Evolutionary conservation across 2,888 invertebrate species (phyloP).

Genomic region (Laspeyria flexula): DNA sequence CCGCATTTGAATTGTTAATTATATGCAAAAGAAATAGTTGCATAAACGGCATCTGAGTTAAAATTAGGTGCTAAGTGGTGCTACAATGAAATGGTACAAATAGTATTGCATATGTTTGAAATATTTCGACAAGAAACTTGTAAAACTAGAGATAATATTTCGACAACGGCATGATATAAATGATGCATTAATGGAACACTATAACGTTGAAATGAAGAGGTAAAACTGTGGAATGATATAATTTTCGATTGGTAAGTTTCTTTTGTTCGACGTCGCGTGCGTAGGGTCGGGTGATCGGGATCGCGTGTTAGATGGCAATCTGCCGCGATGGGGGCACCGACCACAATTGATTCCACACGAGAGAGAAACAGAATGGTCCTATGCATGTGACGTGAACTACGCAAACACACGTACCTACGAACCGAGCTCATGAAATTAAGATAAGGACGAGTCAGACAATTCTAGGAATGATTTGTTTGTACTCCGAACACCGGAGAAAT

Average conservation of each 20-base stretch:
- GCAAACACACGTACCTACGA: slow-evolving; percentile 25
- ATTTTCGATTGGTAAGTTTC: slow-evolving; percentile 70
- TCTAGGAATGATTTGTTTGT: slow-evolving; percentile 45
- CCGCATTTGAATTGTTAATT: slow-evolving; percentile 83
- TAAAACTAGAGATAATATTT: slow-evolving; percentile 14
- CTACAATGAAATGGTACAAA: slow-evolving; percentile 64
- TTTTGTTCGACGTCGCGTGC: slow-evolving; percentile 77
- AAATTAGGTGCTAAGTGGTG: slow-evolving; percentile 75
- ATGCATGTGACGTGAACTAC: slow-evolving; percentile 42
- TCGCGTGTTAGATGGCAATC: slow-evolving; percentile 82
- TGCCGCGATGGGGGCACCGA: slow-evolving; percentile 69
- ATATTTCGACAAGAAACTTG: slow-evolving; percentile 13
- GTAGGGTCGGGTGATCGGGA: slow-evolving; percentile 75
- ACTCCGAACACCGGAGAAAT: slow-evolving; percentile 29
- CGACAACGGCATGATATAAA: slow-evolving; percentile 28
- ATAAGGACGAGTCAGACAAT: slow-evolving; percentile 39
- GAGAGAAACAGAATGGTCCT: slow-evolving; percentile 51
- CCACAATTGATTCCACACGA: slow-evolving; percentile 77
- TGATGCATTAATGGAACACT: slow-evolving; percentile 26
- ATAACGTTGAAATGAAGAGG: slow-evolving; percentile 51
- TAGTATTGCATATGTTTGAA: slow-evolving; percentile 21
- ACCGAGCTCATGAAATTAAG: slow-evolving; percentile 47
- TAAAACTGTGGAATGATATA: slow-evolving; percentile 57
- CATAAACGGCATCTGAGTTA: slow-evolving; percentile 71
- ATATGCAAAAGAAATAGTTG: slow-evolving; percentile 77